phyloP scores from a whole-genome alignment of 2,113 vertebrate genomes.

The Cinclus cinclus region DNA sequence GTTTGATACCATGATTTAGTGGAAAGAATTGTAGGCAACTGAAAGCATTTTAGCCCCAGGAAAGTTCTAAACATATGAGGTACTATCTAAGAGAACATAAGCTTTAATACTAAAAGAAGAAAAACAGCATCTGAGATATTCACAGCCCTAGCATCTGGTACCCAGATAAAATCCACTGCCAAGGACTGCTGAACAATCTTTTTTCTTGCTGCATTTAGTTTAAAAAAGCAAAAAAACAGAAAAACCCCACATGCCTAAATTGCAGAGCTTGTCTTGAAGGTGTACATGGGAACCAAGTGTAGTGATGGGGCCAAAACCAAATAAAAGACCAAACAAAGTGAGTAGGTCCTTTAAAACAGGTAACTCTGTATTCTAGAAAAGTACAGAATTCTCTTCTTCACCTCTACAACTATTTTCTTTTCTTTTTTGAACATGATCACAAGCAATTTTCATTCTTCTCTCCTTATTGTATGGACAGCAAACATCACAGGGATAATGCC shows the following conservation, averaged over 20 bases:
- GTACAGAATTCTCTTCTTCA: not conserved
- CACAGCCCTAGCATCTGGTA: not conserved
- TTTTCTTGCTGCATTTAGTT: not conserved
- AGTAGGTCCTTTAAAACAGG: rapidly evolving
- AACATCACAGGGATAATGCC: not conserved
- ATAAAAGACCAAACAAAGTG: not conserved
- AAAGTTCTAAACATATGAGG: not conserved
- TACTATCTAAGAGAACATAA: not conserved
- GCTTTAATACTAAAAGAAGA: not conserved
- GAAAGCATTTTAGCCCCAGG: not conserved
- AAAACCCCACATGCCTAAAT: not conserved
- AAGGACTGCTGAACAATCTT: not conserved
- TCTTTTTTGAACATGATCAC: not conserved
- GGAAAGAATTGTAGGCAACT: not conserved
- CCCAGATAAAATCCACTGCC: not conserved
- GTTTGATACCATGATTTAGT: not conserved
- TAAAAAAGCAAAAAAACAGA: not conserved
- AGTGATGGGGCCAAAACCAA: not conserved
- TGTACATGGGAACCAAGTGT: not conserved
- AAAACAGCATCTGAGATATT: not conserved
- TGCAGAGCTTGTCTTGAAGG: not conserved
- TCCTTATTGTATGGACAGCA: not conserved
- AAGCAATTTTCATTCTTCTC: not conserved
- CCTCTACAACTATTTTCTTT: not conserved
- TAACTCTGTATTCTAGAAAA: not conserved